phyloP scores from a whole-genome alignment of 2,888 invertebrate genomes.

The Molorchus minor region DNA sequence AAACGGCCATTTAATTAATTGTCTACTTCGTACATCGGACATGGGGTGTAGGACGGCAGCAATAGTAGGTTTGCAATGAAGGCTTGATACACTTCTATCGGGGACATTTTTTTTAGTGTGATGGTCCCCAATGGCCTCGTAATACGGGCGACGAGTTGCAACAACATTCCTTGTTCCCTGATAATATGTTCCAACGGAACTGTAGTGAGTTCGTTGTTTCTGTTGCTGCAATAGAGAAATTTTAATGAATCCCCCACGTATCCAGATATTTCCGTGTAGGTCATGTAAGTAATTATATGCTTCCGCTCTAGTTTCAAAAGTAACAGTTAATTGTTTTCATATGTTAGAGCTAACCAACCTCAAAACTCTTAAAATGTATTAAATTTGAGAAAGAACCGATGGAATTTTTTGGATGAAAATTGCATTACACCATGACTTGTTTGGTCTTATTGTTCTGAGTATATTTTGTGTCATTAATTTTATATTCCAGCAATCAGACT shows the following conservation, averaged over 20 bases:
- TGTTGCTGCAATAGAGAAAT: neutral
- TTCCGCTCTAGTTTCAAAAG: neutral
- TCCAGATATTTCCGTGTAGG: constrained; percentile 12
- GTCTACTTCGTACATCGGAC: constrained; percentile 30
- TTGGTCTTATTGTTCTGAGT: too few species aligned
- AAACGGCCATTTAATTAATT: constrained; percentile 51
- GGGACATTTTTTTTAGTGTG: constrained; percentile 4
- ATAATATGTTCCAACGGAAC: neutral
- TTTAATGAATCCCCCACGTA: constrained; percentile 22
- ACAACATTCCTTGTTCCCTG: neutral
- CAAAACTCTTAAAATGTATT: too few species aligned
- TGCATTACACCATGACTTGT: too few species aligned
- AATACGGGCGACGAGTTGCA: neutral
- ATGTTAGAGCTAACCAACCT: too few species aligned
- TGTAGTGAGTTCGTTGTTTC: constrained; percentile 4
- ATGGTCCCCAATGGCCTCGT: too few species aligned
- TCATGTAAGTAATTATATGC: constrained; percentile 14
- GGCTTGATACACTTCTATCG: constrained; percentile 5
- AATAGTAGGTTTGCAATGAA: constrained; percentile 17
- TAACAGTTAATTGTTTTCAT: too few species aligned
- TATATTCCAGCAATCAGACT: too few species aligned
- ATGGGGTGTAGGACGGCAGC: constrained; percentile 38
- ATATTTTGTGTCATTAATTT: too few species aligned
- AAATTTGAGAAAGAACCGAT: too few species aligned
- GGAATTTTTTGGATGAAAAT: too few species aligned